Percentiles rank a stretch among this genome's conserved stretches.
phyloP scores from a whole-genome alignment of 2,113 vertebrate species.

The Hiodon alosoides region DNA sequence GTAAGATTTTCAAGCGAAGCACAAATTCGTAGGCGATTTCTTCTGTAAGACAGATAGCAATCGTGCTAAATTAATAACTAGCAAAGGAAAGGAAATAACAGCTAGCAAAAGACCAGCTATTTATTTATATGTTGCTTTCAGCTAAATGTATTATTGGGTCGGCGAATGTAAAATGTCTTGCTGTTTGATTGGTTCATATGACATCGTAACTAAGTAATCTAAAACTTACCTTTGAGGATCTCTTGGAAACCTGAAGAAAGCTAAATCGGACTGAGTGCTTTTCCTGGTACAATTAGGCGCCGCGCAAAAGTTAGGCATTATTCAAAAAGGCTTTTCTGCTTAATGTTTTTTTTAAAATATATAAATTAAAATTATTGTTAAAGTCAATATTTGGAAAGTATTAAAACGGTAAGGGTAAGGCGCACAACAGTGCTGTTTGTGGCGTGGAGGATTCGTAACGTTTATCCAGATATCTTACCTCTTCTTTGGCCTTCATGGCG shows the following conservation, averaged over 20 bases:
- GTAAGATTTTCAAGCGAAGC: too few species aligned
- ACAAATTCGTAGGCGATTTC: too few species aligned
- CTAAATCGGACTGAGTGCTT: slow-evolving; percentile 71
- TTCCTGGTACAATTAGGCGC: slow-evolving; percentile 86
- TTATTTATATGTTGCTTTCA: too few species aligned
- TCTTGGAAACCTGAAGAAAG: slow-evolving; percentile 71
- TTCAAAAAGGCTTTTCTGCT: slow-evolving; percentile 19
- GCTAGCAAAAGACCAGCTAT: too few species aligned
- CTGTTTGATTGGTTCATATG: background rate
- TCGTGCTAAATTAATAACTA: too few species aligned
- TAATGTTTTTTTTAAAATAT: background rate
- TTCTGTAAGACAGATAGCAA: too few species aligned
- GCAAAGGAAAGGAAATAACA: too few species aligned
- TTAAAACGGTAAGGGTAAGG: background rate
- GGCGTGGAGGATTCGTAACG: slow-evolving; percentile 57
- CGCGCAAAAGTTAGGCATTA: slow-evolving; percentile 81
- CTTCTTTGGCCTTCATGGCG: slow-evolving; percentile 35
- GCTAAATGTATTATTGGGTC: too few species aligned
- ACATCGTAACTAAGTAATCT: background rate
- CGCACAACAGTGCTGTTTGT: slow-evolving; percentile 65
- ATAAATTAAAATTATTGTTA: slow-evolving; percentile 30
- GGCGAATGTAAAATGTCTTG: too few species aligned
- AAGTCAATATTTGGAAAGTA: slow-evolving; percentile 12
- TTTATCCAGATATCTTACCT: slow-evolving; percentile 38
- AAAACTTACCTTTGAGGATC: slow-evolving; percentile 65